Base-by-base conservation (phyloP, 1,140 invertebrate species). In the Phenacoccus solenopsis region DNA sequence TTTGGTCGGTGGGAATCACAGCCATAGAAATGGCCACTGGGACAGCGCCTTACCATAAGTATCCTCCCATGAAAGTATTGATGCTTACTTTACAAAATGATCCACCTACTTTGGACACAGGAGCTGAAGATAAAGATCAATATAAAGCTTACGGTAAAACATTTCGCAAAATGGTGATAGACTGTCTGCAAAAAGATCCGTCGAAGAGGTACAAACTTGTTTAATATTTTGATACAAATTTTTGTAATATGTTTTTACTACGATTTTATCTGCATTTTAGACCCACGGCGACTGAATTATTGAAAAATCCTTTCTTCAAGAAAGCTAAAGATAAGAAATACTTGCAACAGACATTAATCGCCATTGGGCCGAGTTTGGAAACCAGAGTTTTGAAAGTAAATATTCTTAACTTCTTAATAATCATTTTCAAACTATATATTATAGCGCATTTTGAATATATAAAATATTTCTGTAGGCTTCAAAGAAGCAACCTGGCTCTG, bases 1-100 rank as follows among this genome's bases (percentile, higher is more conserved):
- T 99, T 73, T 99, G 97, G 97, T 98, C 94, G 27, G 91, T 99
- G 80, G 97, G 97, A 27, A 99, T 99, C 70, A 98, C 96, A 0
- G 96, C 96, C 0, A 98, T 99, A 74, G 97, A 99, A 82, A 89
- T 99, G 86, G 96, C 96, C 0, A 98, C 96, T 9, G 97, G 97
- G 13, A 97, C 95, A 10, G 96, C 97, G 0, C 97, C 97, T 0
- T 99, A 99, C 79, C 95, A 98, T 78, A 98, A 97, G 78, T 98
- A 96, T 80, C 95, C 97, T 49, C 96, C 97, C 0, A 98, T 99
- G 96, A 99, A 99, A 81, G 94, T 98, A 2, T 81, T 98, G 10
- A 98, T 98, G 94, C 80, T 98, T 30, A 98, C 96, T 0, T 80
- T 99, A 30, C 94, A 98, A 81, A 99, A 99, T 77, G 97, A 99